These are phyloP conservation scores for Helicorthomorpha holstii DNA, from an alignment of 1,140 invertebrate species.

Conservation along the genomic window DNA sequence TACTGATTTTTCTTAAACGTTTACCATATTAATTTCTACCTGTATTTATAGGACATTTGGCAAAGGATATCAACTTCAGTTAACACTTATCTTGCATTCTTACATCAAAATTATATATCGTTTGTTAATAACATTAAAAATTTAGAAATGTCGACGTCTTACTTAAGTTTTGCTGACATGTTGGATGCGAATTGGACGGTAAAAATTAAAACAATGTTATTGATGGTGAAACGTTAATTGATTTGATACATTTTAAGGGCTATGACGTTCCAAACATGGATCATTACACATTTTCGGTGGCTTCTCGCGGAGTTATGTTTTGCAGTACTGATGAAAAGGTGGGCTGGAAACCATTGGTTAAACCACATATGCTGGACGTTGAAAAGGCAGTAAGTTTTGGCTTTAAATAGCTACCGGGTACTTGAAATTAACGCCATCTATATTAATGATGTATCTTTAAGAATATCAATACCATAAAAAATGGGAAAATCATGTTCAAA, in stretches of 20 bases:
- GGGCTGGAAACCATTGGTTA: neutral
- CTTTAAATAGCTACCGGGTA: too few species aligned
- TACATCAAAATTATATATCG: constrained; percentile 26
- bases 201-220: too few species aligned
- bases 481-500: too few species aligned
- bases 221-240: too few species aligned
- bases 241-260: too few species aligned
- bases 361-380: neutral
- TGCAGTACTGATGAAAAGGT: neutral
- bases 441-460: too few species aligned
- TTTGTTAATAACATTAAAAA: constrained; percentile 22
- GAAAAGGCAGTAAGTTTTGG: neutral
- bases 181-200: constrained; percentile 22
- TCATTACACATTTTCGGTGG: neutral
- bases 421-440: too few species aligned
- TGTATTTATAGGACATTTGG: constrained; percentile 19
- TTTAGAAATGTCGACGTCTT: constrained; percentile 19
- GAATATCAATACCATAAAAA: too few species aligned
- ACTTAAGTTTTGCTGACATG: constrained; percentile 24
- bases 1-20: neutral
- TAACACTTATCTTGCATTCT: constrained; percentile 22
- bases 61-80: constrained; percentile 21
- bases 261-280: too few species aligned
- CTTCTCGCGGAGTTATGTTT: neutral
- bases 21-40: neutral